Conservation (phyloP, 2,797 vertebrate species). For the Pseudochromis fuscus region DNA sequence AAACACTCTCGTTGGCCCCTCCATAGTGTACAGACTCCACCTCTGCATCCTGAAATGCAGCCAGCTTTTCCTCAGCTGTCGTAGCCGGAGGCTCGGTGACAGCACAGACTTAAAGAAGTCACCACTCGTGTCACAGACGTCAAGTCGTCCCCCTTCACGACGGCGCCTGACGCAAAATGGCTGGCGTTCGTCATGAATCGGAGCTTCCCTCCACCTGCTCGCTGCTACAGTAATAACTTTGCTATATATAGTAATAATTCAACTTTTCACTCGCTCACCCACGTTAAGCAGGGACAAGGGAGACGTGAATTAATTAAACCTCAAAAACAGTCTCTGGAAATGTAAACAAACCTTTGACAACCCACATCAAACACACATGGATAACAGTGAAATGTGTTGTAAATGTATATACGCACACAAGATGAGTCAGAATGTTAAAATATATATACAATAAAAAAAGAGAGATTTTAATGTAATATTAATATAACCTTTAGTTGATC, state of each 20-base stretch:
- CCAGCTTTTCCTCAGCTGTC: constrained; percentile 39
- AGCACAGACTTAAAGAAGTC: constrained; percentile 20
- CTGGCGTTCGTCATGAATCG: constrained; percentile 27
- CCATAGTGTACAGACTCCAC: constrained; percentile 38
- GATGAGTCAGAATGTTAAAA: not conserved
- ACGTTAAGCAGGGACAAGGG: not conserved
- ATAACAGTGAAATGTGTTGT: no score
- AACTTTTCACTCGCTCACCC: not conserved
- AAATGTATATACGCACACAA: no score
- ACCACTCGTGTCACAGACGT: constrained; percentile 28
- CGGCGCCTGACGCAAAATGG: constrained; percentile 40
- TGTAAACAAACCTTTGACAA: not conserved
- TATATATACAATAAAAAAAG: not conserved
- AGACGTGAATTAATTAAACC: not conserved
- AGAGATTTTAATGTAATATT: not conserved
- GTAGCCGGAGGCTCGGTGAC: constrained; percentile 35
- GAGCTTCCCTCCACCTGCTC: constrained; percentile 16
- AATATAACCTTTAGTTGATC: not conserved
- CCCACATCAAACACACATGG: not conserved
- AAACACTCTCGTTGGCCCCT: constrained; percentile 55
- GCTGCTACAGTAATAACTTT: constrained; percentile 3
- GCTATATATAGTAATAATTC: not conserved
- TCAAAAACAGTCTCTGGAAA: not conserved
- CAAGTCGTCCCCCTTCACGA: constrained; percentile 12
- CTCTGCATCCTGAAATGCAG: constrained; percentile 40